Percentiles rank a stretch among this genome's conserved stretches.
These are phyloP conservation scores for Chamaetylas fuelleborni DNA, from an alignment of 2,113 vertebrate species.

Conservation along the genomic window DNA sequence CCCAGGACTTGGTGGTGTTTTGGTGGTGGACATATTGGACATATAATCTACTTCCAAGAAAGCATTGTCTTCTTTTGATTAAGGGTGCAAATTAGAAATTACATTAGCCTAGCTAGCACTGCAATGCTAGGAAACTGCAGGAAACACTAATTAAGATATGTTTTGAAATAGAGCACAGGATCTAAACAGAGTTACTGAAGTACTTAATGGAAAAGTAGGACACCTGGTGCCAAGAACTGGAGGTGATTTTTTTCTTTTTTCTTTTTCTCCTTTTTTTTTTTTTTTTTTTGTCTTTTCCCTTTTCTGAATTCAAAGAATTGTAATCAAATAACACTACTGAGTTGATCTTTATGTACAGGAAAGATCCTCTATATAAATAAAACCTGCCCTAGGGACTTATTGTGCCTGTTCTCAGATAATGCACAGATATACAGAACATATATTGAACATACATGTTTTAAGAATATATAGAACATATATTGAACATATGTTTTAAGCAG, in stretches of 20 bases:
- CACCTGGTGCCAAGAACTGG: conserved; percentile 69
- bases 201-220: conserved; percentile 80
- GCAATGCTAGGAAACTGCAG: neutral
- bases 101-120: neutral
- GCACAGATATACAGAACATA: neutral
- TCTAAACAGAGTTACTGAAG: conserved; percentile 58
- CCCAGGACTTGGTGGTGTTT: neutral
- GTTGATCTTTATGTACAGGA: neutral
- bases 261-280: neutral
- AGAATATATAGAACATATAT: neutral
- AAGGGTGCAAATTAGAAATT: neutral
- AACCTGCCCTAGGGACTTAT: neutral
- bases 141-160: conserved; percentile 48
- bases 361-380: neutral
- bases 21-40: neutral
- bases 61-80: neutral
- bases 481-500: neutral
- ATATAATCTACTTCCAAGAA: neutral
- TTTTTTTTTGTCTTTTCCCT: neutral
- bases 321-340: neutral
- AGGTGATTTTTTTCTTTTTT: conserved; percentile 50
- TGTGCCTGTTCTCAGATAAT: neutral
- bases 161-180: conserved; percentile 55
- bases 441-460: neutral
- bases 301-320: neutral